phyloP scores from a whole-genome alignment of 2,113 vertebrate genomes.

The Leucosticte australis region DNA sequence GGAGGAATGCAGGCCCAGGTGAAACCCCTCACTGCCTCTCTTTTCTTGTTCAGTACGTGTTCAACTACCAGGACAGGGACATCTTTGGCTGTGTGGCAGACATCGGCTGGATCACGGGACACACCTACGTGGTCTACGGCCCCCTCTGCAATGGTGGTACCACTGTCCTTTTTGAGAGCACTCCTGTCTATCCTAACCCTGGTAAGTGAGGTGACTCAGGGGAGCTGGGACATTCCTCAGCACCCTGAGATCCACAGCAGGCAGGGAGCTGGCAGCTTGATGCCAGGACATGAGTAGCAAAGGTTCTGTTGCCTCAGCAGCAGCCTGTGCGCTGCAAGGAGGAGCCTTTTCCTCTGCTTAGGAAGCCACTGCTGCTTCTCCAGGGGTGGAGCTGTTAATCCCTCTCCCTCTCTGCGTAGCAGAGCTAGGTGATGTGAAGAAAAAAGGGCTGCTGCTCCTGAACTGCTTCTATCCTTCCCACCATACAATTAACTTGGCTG shows the following conservation, averaged over 20 bases:
- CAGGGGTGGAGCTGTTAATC: not conserved
- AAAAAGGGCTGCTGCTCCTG: not conserved
- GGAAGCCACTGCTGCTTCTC: not conserved
- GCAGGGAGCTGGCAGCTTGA: not conserved
- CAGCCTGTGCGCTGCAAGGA: fast-evolving
- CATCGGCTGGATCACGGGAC: conserved; percentile 84
- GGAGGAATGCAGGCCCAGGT: not conserved
- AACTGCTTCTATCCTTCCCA: not conserved
- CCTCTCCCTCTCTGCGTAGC: not conserved
- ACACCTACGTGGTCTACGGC: conserved; percentile 80
- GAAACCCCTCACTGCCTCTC: not conserved
- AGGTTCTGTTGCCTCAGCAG: not conserved
- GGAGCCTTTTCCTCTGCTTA: not conserved
- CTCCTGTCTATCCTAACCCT: conserved; percentile 77
- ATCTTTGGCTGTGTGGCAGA: conserved; percentile 83
- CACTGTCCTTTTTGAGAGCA: conserved; percentile 84
- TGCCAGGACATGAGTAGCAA: not conserved
- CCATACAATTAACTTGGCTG: not conserved
- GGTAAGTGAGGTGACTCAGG: conserved; percentile 34
- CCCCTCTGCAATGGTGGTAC: conserved; percentile 83
- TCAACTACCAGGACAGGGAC: conserved; percentile 80
- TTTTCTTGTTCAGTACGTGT: conserved; percentile 73
- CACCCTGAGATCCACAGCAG: not conserved
- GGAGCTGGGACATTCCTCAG: not conserved
- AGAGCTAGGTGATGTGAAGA: not conserved